Base-by-base conservation (phyloP, 2,113 vertebrate species). In the Neotragus moschatus region DNA sequence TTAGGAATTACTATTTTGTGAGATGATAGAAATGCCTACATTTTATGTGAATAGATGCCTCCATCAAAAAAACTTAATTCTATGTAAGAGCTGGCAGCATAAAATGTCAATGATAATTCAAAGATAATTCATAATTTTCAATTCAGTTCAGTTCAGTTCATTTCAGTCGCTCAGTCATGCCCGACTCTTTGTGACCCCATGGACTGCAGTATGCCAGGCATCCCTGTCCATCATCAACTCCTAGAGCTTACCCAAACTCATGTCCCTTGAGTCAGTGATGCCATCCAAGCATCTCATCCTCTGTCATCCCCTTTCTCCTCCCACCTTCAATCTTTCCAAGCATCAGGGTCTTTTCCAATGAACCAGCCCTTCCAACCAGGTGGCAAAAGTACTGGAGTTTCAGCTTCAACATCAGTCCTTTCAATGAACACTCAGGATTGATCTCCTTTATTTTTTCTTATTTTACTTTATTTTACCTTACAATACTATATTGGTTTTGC, bases 91-190 rank as follows among this genome's bases (percentile, higher is more conserved):
- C 5, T 88, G 49, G 17, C 7, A 45, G 11, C 30, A 61, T 86
- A 81, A 81, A 16, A 60, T 45, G 16, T 14, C 21, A 85, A 11
- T 70, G 28, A 84, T 19, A 39, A 89, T 60, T 86, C 56, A 70
- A 88, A 85, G 7, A 8, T 90, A 81, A 6, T 49, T 39, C 19
- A 89, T 55, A 61, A 36, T 70, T 70, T 70, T 70, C 63, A 36
- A 11, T 36, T 70, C 9, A 70, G 17, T 70, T 36, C 17, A 63
- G 61, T n/a, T 8, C 58, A 33, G 1, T 63, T 63, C 30, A n/a
- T n/a, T n/a, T n/a, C n/a, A 63, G 30, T 33, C 6, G 0, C n/a
- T 70, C 19, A 70, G n/a, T 39, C n/a, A 3, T 36, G 19, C n/a
- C 19, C 0, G 2, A 39, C 19, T 70, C n/a, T 70, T 39, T 23